Evolutionary conservation across 2,888 invertebrate genomes (phyloP), one percentile per base, ranked within the genome.

Genomic region (Sphecodes monilicornis): DNA sequence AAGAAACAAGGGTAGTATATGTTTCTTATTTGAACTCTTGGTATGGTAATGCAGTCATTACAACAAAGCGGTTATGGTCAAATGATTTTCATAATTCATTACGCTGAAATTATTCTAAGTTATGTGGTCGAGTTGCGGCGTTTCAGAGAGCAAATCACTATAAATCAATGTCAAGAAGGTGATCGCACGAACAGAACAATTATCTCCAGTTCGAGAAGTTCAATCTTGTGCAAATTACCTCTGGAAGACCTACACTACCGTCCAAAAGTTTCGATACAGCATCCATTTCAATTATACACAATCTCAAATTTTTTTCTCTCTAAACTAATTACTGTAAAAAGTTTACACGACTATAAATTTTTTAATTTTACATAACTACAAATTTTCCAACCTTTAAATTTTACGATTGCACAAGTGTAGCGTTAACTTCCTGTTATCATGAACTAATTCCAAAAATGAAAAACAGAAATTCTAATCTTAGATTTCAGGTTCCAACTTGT

Each of bases 91-190:
- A 18, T 11, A 13, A 72, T 68, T 73, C 43, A 26, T 39, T 29
- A 36, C 50, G 11, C 39, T 69, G 39, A 39, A 69, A 79, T 79
- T 60, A 79, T 4, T 66, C 66, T 66, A 66, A 66, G 36, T 36
- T 36, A 10, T 10, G 32, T 66, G 66, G 36, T 0, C 68, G 36
- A 84, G 69, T 50, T 64, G 78, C 75, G 78, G 86, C 66, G 71
- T 76, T 85, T 81, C 78, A 86, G 88, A 88, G 80, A 80, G 79
- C 76, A 76, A 84, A 84, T 82, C 77, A 73, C 85, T 71, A 90
- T 90, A 90, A 89, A 90, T 90, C 90, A 90, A 85, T 68, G 90
- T 90, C 90, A 80, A 82, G 76, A 74, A 64, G 76, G 82, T 39
- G 82, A 88, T 86, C 84, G 60, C 78, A 76, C 83, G 75, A 84